Base-by-base conservation (phyloP, 2,113 vertebrate genomes). In the Phrynocephalus versicolor region DNA sequence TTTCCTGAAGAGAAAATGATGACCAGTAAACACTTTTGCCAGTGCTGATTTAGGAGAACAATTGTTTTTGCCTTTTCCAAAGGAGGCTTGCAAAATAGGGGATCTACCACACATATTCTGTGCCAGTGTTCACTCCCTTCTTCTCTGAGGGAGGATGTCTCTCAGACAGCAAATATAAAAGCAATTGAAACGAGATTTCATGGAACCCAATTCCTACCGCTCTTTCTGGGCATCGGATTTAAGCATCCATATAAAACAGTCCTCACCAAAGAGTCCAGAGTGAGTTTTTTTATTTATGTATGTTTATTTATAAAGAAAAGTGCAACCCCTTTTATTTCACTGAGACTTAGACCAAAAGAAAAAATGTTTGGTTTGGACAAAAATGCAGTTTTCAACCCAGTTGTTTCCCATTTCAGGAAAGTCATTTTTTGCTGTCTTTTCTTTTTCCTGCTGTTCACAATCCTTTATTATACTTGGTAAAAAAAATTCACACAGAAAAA, bases 181-280 rank as follows among this genome's bases (percentile, higher is more conserved):
- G 94, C 93, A 87, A 83, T 89, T 94, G 93, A 96, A 96, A 92
- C 79, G 84, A 94, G 91, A 96, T 96, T 97, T 96, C 96, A 96
- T 94, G 95, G 95, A 81, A 87, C 90, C 92, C 91, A 90, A 92
- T 96, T 96, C 95, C 94, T 95, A 97, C 92, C 94, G 95, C 89
- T 92, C 94, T 95, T 93, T 94, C 87, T 88, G 85, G 93, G 90
- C 92, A 91, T 91, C 93, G 90, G n/a, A 92, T 94, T 90, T 90
- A 95, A 96, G 95, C 93, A 95, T 91, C 93, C 95, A 96, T 96
- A 91, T 94, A 96, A 96, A 95, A 88, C 41, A 89, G 88, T 94
- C 89, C 91, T 89, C 94, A 41, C 93, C 87, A 89, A 94, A 88
- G 88, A 89, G 74, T 39, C 91, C 83, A 51, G 78, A 89, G 81